phyloP scores from a whole-genome alignment of 2,888 invertebrate species.

The Panopea generosa region DNA sequence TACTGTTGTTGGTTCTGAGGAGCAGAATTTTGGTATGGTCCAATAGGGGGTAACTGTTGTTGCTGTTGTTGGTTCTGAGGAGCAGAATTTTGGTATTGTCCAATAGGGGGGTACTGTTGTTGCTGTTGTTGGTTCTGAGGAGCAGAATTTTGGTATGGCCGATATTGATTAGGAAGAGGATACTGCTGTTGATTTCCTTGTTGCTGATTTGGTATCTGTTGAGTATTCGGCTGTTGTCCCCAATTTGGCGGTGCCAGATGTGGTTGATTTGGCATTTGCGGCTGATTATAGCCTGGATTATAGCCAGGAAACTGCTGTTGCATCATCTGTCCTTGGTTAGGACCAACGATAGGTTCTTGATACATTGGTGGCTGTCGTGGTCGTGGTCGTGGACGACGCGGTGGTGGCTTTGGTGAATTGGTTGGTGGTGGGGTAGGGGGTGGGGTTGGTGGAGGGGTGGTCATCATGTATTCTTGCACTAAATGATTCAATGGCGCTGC shows the following conservation, averaged over 20 bases:
- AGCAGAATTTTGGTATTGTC: no score
- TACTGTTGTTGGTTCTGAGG: no score
- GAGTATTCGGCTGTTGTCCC: background rate
- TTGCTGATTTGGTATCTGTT: no score
- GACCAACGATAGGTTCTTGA: background rate
- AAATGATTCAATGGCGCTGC: constrained; percentile 39
- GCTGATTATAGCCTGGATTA: background rate
- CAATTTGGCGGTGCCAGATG: background rate
- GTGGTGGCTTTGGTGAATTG: constrained; percentile 5
- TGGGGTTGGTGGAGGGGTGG: constrained; percentile 29
- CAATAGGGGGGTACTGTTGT: no score
- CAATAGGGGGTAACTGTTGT: no score
- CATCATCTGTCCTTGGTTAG: background rate
- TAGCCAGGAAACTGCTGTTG: constrained; percentile 8
- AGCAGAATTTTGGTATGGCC: no score
- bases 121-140: no score
- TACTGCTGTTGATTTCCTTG: no score
- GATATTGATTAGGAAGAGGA: no score
- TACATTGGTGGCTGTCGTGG: background rate
- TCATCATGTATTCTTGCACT: constrained; percentile 38
- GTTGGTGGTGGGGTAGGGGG: constrained; percentile 18
- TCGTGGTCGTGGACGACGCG: constrained; percentile 5
- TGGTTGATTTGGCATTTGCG: background rate
- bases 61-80: no score
- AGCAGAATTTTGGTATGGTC: no score